These are phyloP conservation scores for Caenorhabditis virilis DNA, from an alignment of 2,888 invertebrate species.

Conservation along the genomic window DNA sequence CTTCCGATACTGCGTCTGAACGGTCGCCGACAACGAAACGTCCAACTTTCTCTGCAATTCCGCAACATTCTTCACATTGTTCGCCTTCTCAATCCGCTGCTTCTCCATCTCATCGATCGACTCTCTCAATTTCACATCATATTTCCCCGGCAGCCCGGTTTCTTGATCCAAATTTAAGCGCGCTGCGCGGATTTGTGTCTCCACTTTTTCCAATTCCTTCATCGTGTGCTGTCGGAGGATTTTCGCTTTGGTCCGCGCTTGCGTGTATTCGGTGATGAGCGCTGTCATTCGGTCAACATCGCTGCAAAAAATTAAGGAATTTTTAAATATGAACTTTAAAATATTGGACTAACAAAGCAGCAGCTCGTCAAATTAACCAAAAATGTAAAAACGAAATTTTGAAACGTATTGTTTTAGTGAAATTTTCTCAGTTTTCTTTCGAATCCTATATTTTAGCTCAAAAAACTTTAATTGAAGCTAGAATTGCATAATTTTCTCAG, in stretches of 20 bases:
- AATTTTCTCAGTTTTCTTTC: not conserved
- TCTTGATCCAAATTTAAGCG: constrained; percentile 1
- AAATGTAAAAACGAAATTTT: too few species aligned
- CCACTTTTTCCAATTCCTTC: not conserved
- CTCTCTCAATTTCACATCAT: not conserved
- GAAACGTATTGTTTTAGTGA: not conserved
- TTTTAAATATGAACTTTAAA: not conserved
- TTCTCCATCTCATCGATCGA: constrained; percentile 1
- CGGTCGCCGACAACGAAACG: not conserved
- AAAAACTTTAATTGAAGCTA: too few species aligned
- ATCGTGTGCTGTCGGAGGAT: not conserved
- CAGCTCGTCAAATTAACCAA: too few species aligned
- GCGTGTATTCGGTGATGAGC: not conserved
- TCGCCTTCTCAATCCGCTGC: constrained; percentile 2
- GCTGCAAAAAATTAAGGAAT: constrained; percentile 2
- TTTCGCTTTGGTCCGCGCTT: not conserved
- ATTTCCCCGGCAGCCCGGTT: constrained; percentile 2
- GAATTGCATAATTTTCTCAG: too few species aligned
- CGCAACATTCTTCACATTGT: not conserved
- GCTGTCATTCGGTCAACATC: constrained; percentile 2
- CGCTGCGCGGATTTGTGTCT: not conserved
- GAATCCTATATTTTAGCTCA: too few species aligned
- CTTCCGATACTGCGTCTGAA: constrained; percentile 6
- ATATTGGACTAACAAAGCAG: not conserved
- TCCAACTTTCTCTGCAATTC: constrained; percentile 13